phyloP scores from a whole-genome alignment of 1,140 invertebrate genomes.

The Drosophila ficusphila region DNA sequence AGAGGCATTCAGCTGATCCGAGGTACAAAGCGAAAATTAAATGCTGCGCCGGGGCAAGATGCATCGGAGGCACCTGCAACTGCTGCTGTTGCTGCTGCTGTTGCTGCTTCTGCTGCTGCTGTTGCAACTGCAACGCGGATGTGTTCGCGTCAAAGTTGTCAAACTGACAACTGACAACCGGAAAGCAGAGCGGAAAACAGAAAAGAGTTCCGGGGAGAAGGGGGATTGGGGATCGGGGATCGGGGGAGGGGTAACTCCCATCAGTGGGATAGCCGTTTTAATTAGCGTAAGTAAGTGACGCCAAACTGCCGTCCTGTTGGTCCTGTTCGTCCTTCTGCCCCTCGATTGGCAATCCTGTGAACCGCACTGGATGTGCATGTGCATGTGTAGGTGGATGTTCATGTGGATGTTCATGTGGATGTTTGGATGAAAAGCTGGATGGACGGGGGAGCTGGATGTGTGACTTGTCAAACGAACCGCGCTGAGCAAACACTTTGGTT shows the following conservation, averaged over 20 bases:
- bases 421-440: too few species aligned
- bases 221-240: not conserved
- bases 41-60: conserved; percentile 34
- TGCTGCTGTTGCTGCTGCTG: too few species aligned
- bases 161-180: conserved; percentile 44
- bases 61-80: conserved; percentile 22
- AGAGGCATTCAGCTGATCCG: conserved; percentile 7
- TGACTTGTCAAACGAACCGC: conserved; percentile 64
- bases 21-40: conserved; percentile 55
- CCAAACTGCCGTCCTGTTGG: conserved; percentile 8
- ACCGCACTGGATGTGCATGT: conserved; percentile 1
- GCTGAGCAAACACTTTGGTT: conserved; percentile 63
- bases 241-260: not conserved
- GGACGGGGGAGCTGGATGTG: too few species aligned
- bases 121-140: conserved; percentile 18
- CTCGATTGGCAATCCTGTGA: not conserved
- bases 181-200: conserved; percentile 14
- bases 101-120: not conserved
- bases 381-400: too few species aligned
- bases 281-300: conserved; percentile 80
- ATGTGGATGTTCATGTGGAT: too few species aligned
- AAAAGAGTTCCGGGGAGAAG: conserved; percentile 14
- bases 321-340: not conserved
- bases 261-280: conserved; percentile 51
- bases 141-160: conserved; percentile 61